Evolutionary conservation across 2,888 invertebrate genomes (phyloP).

Genomic region (Phorcus lineatus): DNA sequence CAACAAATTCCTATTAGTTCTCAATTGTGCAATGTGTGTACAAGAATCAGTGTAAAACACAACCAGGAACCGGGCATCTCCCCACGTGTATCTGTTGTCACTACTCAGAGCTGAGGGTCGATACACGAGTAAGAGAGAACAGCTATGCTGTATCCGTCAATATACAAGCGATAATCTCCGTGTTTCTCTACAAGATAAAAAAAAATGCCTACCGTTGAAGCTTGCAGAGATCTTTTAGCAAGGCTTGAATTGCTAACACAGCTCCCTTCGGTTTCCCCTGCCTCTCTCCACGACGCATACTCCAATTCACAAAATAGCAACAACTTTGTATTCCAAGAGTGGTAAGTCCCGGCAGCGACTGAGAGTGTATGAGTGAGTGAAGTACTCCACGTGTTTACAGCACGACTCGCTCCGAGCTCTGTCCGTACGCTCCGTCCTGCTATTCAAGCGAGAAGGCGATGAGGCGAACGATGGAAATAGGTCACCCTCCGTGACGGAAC

Average conservation of each 20-base stretch:
- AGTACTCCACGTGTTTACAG: not conserved
- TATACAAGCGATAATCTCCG: not conserved
- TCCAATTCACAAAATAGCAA: slow-evolving; percentile 1
- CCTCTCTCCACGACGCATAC: slow-evolving; percentile 22
- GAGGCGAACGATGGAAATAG: slow-evolving; percentile 6
- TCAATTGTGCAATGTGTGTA: too few species aligned
- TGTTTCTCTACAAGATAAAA: not conserved
- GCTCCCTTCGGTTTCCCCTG: slow-evolving; percentile 9
- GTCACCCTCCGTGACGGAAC: not conserved
- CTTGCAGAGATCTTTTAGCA: slow-evolving; percentile 21
- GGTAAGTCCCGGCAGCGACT: not conserved
- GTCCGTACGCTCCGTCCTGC: not conserved
- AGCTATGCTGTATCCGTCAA: not conserved
- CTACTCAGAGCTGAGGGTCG: not conserved
- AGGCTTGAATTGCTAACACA: slow-evolving; percentile 18
- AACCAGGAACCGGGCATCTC: too few species aligned
- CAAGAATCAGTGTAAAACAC: too few species aligned
- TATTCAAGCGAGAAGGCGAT: slow-evolving; percentile 10
- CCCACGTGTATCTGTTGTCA: too few species aligned
- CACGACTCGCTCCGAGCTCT: not conserved
- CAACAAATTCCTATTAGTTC: too few species aligned
- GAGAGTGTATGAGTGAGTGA: not conserved
- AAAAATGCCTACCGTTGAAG: slow-evolving; percentile 23
- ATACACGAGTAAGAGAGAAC: not conserved
- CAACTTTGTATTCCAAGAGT: slow-evolving; percentile 9